phyloP scores from a whole-genome alignment of 1,140 invertebrate species.

The Belonocnema kinseyi region DNA sequence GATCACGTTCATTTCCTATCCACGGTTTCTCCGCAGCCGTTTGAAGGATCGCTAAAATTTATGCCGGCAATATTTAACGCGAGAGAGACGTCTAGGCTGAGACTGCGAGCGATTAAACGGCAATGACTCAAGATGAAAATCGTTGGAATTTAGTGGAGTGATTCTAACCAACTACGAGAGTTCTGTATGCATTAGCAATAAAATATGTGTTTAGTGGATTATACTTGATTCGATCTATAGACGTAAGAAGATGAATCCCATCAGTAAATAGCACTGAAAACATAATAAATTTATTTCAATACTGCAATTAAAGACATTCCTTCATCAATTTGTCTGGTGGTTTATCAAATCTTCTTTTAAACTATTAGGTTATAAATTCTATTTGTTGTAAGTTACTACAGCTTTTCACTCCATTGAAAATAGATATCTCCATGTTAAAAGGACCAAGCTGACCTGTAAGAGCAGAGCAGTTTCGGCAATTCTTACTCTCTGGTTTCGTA shows the following conservation, averaged over 20 bases:
- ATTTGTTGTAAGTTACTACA: too few relatives aligned
- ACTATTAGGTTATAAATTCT: too few relatives aligned
- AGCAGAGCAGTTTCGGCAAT: too few relatives aligned
- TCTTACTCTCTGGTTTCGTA: too few relatives aligned
- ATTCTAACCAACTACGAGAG: neutral
- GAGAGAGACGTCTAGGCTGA: conserved; percentile 4
- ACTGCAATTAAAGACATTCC: neutral
- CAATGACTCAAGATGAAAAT: conserved; percentile 28
- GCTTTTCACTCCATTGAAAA: too few relatives aligned
- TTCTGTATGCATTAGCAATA: conserved; percentile 26
- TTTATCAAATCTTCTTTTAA: too few relatives aligned
- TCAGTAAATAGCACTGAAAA: neutral
- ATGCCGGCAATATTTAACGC: conserved; percentile 24
- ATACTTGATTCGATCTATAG: neutral
- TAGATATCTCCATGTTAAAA: too few relatives aligned
- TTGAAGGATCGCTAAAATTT: conserved; percentile 26
- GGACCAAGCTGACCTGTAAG: too few relatives aligned
- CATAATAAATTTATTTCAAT: neutral
- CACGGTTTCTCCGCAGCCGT: conserved; percentile 18
- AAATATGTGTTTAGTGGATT: conserved; percentile 11
- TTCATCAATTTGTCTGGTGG: neutral
- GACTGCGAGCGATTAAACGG: neutral
- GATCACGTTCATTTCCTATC: conserved; percentile 14
- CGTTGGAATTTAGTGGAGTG: neutral
- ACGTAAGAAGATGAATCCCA: neutral